These are phyloP conservation scores for Capra hircus DNA, from an alignment of 2,113 vertebrate species.

Conservation along the genomic window DNA sequence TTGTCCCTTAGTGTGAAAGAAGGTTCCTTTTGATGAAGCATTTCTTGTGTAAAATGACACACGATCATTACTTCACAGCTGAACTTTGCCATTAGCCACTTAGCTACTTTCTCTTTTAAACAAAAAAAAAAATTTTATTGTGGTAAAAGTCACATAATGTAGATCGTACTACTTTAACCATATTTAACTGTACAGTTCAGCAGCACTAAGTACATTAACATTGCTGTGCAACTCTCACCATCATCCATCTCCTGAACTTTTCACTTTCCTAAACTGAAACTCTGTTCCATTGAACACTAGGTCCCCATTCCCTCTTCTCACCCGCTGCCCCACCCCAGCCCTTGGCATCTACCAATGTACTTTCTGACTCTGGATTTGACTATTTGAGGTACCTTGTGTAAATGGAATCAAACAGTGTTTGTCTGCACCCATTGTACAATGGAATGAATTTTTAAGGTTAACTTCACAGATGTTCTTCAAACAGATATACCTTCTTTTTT, in stretches of 20 bases:
- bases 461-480: background rate
- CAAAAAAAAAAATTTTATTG: background rate
- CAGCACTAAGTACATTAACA: background rate
- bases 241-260: background rate
- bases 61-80: background rate
- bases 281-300: background rate
- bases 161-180: background rate
- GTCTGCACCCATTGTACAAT: background rate
- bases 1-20: background rate
- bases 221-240: background rate
- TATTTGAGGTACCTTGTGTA: background rate
- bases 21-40: background rate
- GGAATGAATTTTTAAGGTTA: background rate
- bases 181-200: background rate
- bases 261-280: background rate
- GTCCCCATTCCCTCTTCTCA: background rate
- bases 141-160: background rate
- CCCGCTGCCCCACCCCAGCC: background rate
- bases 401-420: background rate
- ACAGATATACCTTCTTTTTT: background rate
- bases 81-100: background rate
- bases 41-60: background rate
- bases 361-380: background rate
- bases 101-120: background rate
- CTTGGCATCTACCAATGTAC: background rate